phyloP scores from a whole-genome alignment of 2,888 invertebrate genomes.

The Epistrophe grossulariae region DNA sequence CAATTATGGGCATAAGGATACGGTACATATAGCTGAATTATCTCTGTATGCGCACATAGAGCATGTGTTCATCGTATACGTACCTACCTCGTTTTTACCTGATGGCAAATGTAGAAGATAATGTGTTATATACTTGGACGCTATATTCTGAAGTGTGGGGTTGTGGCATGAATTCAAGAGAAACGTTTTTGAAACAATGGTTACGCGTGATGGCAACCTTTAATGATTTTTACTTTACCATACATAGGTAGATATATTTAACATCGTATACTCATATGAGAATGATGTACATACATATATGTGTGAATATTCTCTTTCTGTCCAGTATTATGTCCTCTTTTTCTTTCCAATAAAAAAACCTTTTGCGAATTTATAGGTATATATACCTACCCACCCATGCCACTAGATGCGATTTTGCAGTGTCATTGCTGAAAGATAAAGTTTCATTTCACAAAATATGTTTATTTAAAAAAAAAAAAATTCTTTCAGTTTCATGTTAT shows the following conservation, averaged over 20 bases:
- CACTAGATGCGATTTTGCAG: background rate
- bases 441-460: background rate
- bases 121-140: slow-evolving; percentile 61
- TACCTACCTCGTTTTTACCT: background rate
- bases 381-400: background rate
- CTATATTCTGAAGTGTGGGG: slow-evolving; percentile 44
- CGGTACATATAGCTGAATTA: slow-evolving; percentile 8
- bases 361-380: background rate
- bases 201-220: slow-evolving; percentile 61
- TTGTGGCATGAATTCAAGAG: slow-evolving; percentile 59
- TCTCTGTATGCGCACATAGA: slow-evolving; percentile 5
- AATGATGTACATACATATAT: background rate
- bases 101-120: slow-evolving; percentile 55
- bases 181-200: slow-evolving; percentile 58
- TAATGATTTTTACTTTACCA: slow-evolving; percentile 37
- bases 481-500: background rate
- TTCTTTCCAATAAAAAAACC: background rate
- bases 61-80: background rate
- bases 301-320: background rate
- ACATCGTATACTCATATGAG: background rate
- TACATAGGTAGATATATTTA: background rate
- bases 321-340: background rate
- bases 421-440: background rate
- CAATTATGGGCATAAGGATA: slow-evolving; percentile 59
- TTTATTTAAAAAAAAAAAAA: background rate